Conservation (phyloP, 2,797 vertebrate genomes). For the Neosalanx taihuensis region DNA sequence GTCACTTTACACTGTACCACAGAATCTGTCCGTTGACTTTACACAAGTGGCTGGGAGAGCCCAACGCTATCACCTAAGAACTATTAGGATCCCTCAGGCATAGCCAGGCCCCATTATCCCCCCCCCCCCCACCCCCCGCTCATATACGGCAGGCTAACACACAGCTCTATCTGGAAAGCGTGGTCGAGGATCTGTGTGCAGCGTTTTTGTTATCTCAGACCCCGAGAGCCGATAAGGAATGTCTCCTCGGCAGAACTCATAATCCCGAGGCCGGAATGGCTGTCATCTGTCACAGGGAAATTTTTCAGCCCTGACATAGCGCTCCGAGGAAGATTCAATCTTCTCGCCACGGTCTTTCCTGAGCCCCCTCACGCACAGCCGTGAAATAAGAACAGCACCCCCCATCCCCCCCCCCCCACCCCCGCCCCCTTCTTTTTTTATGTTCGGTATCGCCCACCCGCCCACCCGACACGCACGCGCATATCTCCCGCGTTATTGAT, state of each 20-base stretch:
- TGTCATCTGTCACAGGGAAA: constrained; percentile 61
- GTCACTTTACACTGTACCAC: too few relatives aligned
- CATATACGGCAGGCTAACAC: background rate
- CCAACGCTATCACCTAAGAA: background rate
- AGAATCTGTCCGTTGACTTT: background rate
- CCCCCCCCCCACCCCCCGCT: background rate
- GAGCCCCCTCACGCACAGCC: constrained; percentile 42
- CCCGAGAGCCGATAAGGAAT: constrained; percentile 73
- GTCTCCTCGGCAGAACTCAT: constrained; percentile 71
- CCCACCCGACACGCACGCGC: constrained; percentile 15
- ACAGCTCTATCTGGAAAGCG: background rate
- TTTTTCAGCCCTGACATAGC: constrained; percentile 65
- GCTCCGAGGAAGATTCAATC: constrained; percentile 61
- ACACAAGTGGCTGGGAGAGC: background rate
- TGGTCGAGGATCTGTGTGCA: constrained; percentile 58
- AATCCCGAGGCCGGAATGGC: constrained; percentile 65
- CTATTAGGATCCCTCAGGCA: background rate
- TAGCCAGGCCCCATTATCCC: too few relatives aligned
- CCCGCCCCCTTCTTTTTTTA: constrained; percentile 20
- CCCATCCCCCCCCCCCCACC: too few relatives aligned
- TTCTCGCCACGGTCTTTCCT: constrained; percentile 20
- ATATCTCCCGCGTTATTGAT: constrained; percentile 51
- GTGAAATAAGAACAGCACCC: constrained; percentile 47
- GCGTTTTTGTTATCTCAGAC: constrained; percentile 77
- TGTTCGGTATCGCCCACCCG: constrained; percentile 18